A percentile compares a stretch with the other conserved stretches of the same genome.
phyloP scores from a whole-genome alignment of 2,797 vertebrate species.

The Setipinna tenuifilis region DNA sequence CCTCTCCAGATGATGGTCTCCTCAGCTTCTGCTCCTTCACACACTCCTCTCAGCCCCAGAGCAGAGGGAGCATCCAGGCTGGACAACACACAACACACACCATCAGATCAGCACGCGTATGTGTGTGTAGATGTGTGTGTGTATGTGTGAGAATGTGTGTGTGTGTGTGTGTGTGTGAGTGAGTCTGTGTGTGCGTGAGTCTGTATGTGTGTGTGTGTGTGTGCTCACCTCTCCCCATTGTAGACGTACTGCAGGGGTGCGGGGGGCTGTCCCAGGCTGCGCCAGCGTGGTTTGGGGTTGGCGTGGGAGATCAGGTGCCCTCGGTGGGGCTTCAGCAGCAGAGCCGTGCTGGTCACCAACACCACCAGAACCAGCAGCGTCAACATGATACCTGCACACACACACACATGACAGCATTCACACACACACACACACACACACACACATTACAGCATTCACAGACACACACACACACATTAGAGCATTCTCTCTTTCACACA shows the following conservation, averaged over 20 bases:
- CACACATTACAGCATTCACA: no score
- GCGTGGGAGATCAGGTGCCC: conserved; percentile 69
- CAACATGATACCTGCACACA: conserved; percentile 75
- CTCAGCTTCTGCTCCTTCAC: conserved; percentile 77
- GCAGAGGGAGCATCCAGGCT: conserved; percentile 68
- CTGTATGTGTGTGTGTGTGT: background rate
- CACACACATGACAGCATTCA: no score
- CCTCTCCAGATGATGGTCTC: conserved; percentile 69
- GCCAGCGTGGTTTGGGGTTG: conserved; percentile 84
- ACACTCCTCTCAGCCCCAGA: conserved; percentile 66
- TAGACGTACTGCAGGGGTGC: conserved; percentile 68
- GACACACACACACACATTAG: no score
- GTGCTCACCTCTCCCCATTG: no score
- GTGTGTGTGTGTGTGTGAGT: background rate
- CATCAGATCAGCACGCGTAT: background rate
- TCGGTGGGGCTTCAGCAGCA: conserved; percentile 77
- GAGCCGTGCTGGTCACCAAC: conserved; percentile 75
- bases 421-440: no score
- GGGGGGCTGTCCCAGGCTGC: conserved; percentile 81
- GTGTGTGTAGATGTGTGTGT: background rate
- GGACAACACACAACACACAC: conserved; percentile 16
- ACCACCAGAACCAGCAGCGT: conserved; percentile 74
- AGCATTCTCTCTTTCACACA: no score
- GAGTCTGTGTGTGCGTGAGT: background rate
- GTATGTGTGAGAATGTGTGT: background rate